Conservation (phyloP, 2,888 invertebrate species). For the Baronia brevicornis region DNA sequence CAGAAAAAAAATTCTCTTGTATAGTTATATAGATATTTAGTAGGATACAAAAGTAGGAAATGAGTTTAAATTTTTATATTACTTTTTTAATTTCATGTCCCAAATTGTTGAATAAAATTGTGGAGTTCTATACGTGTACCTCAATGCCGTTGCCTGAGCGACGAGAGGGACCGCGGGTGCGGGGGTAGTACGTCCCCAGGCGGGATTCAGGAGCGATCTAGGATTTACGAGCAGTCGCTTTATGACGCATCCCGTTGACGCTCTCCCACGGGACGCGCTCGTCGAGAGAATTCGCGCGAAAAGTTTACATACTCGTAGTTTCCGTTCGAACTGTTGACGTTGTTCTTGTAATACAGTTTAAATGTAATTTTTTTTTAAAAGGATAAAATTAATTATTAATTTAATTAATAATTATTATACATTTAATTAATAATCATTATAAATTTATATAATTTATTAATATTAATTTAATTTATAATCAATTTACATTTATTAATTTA, state of each 20-base stretch:
- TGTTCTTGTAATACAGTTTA: constrained; percentile 1
- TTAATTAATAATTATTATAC: too few species aligned
- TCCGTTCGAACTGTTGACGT: constrained; percentile 14
- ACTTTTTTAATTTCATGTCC: too few species aligned
- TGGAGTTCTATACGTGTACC: constrained; percentile 15
- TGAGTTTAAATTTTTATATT: background rate
- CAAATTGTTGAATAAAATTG: too few species aligned
- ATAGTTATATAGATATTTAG: too few species aligned
- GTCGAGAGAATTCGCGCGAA: constrained; percentile 21
- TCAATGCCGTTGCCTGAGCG: constrained; percentile 50
- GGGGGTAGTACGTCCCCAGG: constrained; percentile 26
- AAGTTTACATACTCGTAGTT: constrained; percentile 20
- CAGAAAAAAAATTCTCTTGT: too few species aligned
- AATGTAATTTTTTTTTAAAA: constrained; percentile 8
- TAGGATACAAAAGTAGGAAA: too few species aligned
- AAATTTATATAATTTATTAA: too few species aligned
- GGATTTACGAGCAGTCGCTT: constrained; percentile 35
- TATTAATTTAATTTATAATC: too few species aligned
- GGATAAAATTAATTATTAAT: too few species aligned
- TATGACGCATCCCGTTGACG: constrained; percentile 26
- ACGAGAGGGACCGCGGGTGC: constrained; percentile 30
- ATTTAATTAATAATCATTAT: too few species aligned
- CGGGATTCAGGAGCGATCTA: constrained; percentile 28
- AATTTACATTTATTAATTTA: too few species aligned
- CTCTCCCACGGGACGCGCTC: constrained; percentile 29